phyloP scores from a whole-genome alignment of 2,797 vertebrate species.

The Spinus olivaceus region DNA sequence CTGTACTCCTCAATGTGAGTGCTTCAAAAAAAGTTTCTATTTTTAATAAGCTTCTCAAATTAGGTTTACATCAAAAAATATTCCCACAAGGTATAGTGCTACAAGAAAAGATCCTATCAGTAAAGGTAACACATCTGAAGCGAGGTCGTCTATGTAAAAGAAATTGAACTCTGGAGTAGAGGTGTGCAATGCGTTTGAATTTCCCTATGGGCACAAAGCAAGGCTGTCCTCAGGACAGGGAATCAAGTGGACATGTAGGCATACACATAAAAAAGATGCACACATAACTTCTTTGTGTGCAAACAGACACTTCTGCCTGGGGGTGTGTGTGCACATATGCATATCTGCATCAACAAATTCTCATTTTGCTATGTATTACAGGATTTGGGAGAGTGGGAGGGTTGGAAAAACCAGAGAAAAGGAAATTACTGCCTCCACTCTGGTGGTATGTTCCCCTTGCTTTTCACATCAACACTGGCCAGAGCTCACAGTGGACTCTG shows the following conservation, averaged over 20 bases:
- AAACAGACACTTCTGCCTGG: conserved; percentile 11
- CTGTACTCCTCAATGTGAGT: conserved; percentile 91
- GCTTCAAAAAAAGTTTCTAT: conserved; percentile 83
- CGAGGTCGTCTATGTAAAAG: conserved; percentile 84
- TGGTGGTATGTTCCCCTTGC: conserved; percentile 11
- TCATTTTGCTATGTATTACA: neutral
- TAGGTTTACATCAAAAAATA: conserved; percentile 89
- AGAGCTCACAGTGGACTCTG: neutral
- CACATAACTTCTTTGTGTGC: conserved; percentile 54
- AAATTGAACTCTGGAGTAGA: conserved; percentile 86
- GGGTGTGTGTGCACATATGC: neutral
- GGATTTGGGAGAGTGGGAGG: neutral
- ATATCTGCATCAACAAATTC: neutral
- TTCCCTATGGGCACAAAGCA: conserved; percentile 72
- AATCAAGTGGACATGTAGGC: conserved; percentile 58
- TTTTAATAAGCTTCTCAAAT: conserved; percentile 83
- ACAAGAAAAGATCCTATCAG: conserved; percentile 92
- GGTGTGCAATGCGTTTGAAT: conserved; percentile 81
- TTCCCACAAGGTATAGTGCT: conserved; percentile 92
- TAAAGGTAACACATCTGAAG: conserved; percentile 86
- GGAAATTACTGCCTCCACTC: conserved; percentile 9
- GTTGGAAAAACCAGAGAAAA: conserved; percentile 17
- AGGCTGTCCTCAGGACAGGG: conserved; percentile 68
- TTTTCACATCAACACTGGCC: conserved; percentile 33
- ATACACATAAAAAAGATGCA: conserved; percentile 39